Percentiles rank a stretch among this genome's conserved stretches.
These are phyloP conservation scores for Tribolium castaneum DNA, from an alignment of 1,140 invertebrate species.

Conservation along the genomic window DNA sequence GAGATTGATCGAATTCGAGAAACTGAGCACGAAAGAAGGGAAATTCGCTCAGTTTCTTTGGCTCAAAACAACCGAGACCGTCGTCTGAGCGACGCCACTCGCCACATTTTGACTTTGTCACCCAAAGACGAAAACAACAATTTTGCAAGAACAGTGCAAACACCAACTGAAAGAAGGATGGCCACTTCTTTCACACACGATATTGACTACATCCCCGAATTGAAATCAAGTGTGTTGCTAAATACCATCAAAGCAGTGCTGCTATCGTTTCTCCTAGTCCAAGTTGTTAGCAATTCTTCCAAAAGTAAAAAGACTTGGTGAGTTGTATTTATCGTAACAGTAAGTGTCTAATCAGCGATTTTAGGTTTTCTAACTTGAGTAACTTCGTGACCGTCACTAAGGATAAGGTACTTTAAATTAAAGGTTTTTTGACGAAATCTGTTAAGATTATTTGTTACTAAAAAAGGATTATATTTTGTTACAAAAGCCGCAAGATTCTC, in stretches of 20 bases:
- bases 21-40: background rate
- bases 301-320: constrained; percentile 30
- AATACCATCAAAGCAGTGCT: constrained; percentile 3
- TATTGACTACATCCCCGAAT: constrained; percentile 20
- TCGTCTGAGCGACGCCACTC: background rate
- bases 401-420: constrained; percentile 43
- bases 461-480: constrained; percentile 30
- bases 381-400: constrained; percentile 43
- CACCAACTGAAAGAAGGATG: constrained; percentile 26
- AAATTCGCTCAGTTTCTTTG: background rate
- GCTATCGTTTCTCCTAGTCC: constrained; percentile 22
- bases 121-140: constrained; percentile 20
- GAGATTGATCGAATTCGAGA: background rate
- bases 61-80: background rate
- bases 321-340: background rate
- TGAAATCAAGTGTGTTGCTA: background rate
- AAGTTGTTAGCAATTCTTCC: constrained; percentile 32
- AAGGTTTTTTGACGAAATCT: constrained; percentile 33
- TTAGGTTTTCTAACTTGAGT: constrained; percentile 25
- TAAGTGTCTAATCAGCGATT: background rate
- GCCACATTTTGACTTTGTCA: background rate
- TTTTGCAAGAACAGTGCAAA: constrained; percentile 3
- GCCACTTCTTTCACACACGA: constrained; percentile 33
- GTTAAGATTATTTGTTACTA: constrained; percentile 34
- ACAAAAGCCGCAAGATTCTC: constrained; percentile 10